Percentiles rank a stretch among this genome's conserved stretches.
Conservation (phyloP, 1,140 invertebrate species). For the Acyrthosiphon pisum region DNA sequence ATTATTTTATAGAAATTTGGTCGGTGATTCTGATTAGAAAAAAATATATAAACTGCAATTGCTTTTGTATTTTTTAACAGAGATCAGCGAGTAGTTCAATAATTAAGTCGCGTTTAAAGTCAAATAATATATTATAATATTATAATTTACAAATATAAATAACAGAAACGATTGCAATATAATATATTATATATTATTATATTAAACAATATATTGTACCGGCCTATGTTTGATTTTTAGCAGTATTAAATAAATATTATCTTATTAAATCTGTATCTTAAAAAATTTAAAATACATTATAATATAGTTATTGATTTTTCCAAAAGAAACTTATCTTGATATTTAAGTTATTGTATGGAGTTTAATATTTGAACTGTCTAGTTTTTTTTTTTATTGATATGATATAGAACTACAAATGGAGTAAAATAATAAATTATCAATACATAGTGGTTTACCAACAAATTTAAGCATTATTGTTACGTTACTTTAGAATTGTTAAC, state of each 20-base stretch:
- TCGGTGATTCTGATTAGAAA: background rate
- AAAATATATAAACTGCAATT: background rate
- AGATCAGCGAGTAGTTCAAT: no score
- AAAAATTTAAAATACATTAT: background rate
- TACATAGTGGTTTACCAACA: no score
- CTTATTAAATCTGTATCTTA: background rate
- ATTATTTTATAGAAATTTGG: background rate
- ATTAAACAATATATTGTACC: background rate
- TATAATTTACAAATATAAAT: background rate
- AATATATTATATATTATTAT: no score
- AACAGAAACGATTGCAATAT: background rate
- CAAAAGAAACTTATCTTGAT: background rate
- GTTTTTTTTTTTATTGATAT: no score
- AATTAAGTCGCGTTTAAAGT: background rate
- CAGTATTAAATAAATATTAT: background rate
- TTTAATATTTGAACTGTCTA: background rate
- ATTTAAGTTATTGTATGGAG: background rate
- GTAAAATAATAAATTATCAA: no score
- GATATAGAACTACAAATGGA: no score
- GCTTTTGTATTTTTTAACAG: background rate
- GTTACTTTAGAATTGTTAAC: no score
- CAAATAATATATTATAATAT: background rate
- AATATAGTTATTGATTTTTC: background rate
- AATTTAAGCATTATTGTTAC: no score
- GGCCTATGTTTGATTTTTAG: background rate